A percentile compares a stretch with the other conserved stretches of the same genome.
phyloP scores from a whole-genome alignment of 2,113 vertebrate genomes.

The Paraplagusia blochii region DNA sequence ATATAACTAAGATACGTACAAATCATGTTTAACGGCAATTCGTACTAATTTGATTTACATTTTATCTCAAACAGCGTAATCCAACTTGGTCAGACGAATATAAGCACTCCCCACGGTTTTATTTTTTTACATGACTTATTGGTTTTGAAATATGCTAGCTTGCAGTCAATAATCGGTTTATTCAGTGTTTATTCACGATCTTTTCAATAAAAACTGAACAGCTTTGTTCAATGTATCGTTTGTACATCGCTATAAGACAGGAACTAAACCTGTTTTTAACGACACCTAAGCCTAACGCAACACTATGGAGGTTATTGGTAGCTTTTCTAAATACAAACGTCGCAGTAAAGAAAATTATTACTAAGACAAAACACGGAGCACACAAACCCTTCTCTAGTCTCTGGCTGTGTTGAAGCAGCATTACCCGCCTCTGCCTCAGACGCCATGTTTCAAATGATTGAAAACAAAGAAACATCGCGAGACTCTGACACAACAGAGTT shows the following conservation, averaged over 20 bases:
- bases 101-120: too few relatives aligned
- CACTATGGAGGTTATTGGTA: fast-evolving
- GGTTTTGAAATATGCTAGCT: too few relatives aligned
- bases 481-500: conserved; percentile 1
- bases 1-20: too few relatives aligned
- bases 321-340: fast-evolving
- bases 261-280: neutral
- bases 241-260: conserved; percentile 27
- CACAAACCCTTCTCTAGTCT: conserved; percentile 63
- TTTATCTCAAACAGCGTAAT: too few relatives aligned
- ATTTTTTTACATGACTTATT: too few relatives aligned
- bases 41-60: too few relatives aligned
- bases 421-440: conserved; percentile 66
- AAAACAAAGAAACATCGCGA: conserved; percentile 57
- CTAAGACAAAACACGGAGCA: fast-evolving
- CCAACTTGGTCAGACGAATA: too few relatives aligned
- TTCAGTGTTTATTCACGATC: too few relatives aligned
- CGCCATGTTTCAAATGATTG: conserved; percentile 75
- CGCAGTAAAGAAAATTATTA: fast-evolving
- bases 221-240: neutral
- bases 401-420: conserved; percentile 44
- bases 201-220: neutral
- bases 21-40: too few relatives aligned
- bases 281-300: neutral
- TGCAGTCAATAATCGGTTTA: too few relatives aligned